Percentiles rank a stretch among this genome's conserved stretches.
Evolutionary conservation across 2,888 invertebrate species (phyloP).

Genomic region (Allophyes oxyacanthae): DNA sequence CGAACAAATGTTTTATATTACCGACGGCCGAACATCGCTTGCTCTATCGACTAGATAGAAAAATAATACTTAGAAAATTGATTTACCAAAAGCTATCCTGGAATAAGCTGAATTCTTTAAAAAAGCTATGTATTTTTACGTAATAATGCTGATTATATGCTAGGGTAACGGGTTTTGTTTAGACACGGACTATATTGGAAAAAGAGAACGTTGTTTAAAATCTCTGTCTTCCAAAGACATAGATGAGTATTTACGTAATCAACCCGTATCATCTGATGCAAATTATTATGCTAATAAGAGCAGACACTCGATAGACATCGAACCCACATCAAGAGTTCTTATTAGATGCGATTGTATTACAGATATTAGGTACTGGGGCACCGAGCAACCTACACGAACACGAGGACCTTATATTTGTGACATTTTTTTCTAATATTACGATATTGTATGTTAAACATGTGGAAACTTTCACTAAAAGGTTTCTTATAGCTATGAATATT

Average conservation of each 20-base stretch:
- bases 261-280: slow-evolving; percentile 64
- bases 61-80: no score
- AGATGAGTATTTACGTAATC: slow-evolving; percentile 51
- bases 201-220: slow-evolving; percentile 22
- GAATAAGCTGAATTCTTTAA: not conserved
- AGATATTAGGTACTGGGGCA: slow-evolving; percentile 60
- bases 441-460: slow-evolving; percentile 34
- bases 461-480: slow-evolving; percentile 36
- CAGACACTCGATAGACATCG: slow-evolving; percentile 65
- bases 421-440: slow-evolving; percentile 36
- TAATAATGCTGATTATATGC: no score
- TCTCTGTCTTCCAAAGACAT: slow-evolving; percentile 15
- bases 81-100: not conserved
- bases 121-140: not conserved
- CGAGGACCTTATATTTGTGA: slow-evolving; percentile 13
- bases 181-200: no score
- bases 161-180: no score
- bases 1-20: no score
- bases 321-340: slow-evolving; percentile 76
- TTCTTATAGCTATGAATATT: slow-evolving; percentile 48
- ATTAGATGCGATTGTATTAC: slow-evolving; percentile 77
- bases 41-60: no score
- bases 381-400: slow-evolving; percentile 9
- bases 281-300: slow-evolving; percentile 75
- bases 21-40: no score